Conservation (phyloP, 2,888 invertebrate genomes). For the Dysmachus trigonus region DNA sequence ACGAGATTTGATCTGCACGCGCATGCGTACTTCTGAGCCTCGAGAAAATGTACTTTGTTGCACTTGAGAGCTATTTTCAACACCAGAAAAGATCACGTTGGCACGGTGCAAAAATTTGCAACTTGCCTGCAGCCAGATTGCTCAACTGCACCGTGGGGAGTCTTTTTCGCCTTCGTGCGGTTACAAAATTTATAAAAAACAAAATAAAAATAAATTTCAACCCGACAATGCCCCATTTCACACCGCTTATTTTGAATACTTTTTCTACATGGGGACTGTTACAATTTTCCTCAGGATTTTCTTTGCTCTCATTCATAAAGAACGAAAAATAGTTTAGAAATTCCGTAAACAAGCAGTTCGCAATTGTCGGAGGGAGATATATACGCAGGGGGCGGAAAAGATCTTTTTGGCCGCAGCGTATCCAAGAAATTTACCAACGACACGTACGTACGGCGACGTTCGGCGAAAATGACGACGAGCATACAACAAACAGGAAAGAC, state of each 20-base stretch:
- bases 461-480: neutral
- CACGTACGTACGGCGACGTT: neutral
- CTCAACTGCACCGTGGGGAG: conserved; percentile 12
- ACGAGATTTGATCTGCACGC: neutral
- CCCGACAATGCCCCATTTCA: neutral
- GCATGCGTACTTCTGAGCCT: neutral
- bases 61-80: conserved; percentile 27
- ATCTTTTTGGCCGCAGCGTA: neutral
- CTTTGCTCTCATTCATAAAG: neutral
- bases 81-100: conserved; percentile 9
- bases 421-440: neutral
- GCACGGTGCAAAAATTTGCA: neutral
- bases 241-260: neutral
- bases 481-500: conserved; percentile 13
- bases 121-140: neutral
- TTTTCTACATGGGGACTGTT: neutral
- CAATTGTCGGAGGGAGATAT: neutral
- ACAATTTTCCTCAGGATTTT: neutral
- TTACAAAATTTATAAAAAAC: neutral
- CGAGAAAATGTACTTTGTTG: conserved; percentile 10
- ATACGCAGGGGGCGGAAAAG: neutral
- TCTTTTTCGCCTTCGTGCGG: neutral
- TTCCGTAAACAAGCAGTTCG: conserved; percentile 3
- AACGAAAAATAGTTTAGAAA: neutral
- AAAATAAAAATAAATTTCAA: neutral